Evolutionary conservation across 2,888 invertebrate genomes (phyloP).

Genomic region (Ophraella communa): DNA sequence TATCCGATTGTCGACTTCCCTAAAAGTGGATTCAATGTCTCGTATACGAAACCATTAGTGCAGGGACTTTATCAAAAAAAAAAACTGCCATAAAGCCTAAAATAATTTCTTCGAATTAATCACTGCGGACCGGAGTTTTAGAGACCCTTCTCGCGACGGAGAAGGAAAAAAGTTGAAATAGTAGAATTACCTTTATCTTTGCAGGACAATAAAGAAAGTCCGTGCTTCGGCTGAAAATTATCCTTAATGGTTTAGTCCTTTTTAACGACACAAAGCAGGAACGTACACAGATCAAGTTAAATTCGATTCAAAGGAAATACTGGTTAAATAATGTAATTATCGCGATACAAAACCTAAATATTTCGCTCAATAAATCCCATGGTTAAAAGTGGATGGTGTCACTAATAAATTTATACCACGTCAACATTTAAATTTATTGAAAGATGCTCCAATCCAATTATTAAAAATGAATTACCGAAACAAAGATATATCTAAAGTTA

Average conservation of each 20-base stretch:
- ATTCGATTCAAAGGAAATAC: too few relatives aligned
- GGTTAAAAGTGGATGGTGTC: too few relatives aligned
- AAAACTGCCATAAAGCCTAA: conserved; percentile 37
- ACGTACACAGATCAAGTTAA: neutral
- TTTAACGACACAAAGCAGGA: conserved; percentile 8
- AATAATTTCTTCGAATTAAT: conserved; percentile 41
- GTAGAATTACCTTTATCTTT: conserved; percentile 46
- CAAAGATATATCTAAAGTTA: too few relatives aligned
- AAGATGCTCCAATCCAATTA: too few relatives aligned
- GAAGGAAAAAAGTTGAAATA: conserved; percentile 36
- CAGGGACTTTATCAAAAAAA: conserved; percentile 30
- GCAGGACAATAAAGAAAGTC: conserved; percentile 46
- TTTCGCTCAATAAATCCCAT: too few relatives aligned
- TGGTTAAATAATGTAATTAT: too few relatives aligned
- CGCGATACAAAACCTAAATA: too few relatives aligned
- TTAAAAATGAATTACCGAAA: too few relatives aligned
- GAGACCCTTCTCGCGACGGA: conserved; percentile 4
- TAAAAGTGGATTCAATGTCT: conserved; percentile 32
- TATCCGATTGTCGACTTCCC: conserved; percentile 29
- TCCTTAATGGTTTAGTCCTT: conserved; percentile 45
- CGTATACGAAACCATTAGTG: conserved; percentile 35
- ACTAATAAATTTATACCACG: too few relatives aligned
- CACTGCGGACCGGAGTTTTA: conserved; percentile 27
- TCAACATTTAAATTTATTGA: too few relatives aligned
- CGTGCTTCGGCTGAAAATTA: conserved; percentile 49